A percentile compares a stretch with the other conserved stretches of the same genome.
phyloP scores from a whole-genome alignment of 2,888 invertebrate species.

The Papilio protenor region DNA sequence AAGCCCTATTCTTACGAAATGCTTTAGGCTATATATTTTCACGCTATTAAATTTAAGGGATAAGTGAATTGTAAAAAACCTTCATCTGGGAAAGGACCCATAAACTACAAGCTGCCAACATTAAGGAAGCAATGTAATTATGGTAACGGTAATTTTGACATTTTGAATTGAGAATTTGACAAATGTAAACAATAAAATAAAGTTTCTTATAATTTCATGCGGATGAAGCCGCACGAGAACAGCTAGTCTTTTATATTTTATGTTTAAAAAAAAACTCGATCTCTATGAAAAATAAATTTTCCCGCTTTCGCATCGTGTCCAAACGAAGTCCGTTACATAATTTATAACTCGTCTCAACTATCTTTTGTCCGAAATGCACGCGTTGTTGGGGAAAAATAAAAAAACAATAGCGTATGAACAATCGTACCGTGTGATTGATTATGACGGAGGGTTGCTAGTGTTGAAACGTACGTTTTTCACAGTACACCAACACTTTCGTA shows the following conservation, averaged over 20 bases:
- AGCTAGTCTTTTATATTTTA: neutral
- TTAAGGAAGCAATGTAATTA: too few species aligned
- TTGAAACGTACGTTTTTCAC: conserved; percentile 36
- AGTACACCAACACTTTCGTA: conserved; percentile 20
- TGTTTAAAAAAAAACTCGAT: neutral
- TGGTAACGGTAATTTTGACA: too few species aligned
- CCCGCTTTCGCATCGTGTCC: neutral
- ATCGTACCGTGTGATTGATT: conserved; percentile 43
- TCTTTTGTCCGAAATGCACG: conserved; percentile 40
- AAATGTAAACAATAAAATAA: too few species aligned
- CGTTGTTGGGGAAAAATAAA: conserved; percentile 33
- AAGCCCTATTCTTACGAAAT: too few species aligned
- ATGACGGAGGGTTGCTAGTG: conserved; percentile 33
- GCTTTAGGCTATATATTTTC: too few species aligned
- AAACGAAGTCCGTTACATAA: conserved; percentile 27
- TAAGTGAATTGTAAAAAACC: too few species aligned
- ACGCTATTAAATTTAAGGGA: too few species aligned
- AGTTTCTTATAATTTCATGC: too few species aligned
- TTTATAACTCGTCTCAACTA: conserved; percentile 32
- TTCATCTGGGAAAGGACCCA: too few species aligned
- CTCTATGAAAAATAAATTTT: conserved; percentile 9
- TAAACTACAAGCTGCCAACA: too few species aligned
- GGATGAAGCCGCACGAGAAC: too few species aligned
- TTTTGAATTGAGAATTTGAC: too few species aligned
- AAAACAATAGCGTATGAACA: conserved; percentile 41